Evolutionary conservation across 2,797 vertebrate genomes (phyloP), one percentile per base, ranked within the genome.

Genomic region (Galago senegalensis): DNA sequence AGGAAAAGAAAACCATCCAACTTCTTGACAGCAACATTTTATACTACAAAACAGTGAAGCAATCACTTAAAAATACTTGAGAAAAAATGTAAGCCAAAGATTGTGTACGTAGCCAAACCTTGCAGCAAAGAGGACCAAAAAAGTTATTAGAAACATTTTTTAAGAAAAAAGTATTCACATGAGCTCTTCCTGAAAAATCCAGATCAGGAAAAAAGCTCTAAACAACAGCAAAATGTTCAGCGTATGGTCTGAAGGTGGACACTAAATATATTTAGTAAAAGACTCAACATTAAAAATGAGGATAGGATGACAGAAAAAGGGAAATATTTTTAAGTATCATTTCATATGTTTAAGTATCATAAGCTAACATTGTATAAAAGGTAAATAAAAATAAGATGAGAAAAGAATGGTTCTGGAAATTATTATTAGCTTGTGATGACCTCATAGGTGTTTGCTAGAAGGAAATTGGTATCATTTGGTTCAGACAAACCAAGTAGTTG

Each of bases 41-140:
- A 86, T 67, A 34, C 18, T 27, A 65, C 29, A 77, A 90, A 94
- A 83, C 17, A 84, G 43, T 43, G 40, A 34, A 37, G 9, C 13
- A 58, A 89, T 76, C 16, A 16, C 89, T 95, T 37, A 53, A 91
- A 86, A 90, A 76, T 29, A 88, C 16, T 82, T 65, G 17, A 81
- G n/a, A 85, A 72, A 85, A 75, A 93, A 88, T 37, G 5, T 85
- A 23, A 94, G 67, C 53, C 67, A 76, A 75, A 70, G 3, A n/a
- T 43, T 87, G 58, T 58, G 31, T 58, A 61, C 63, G 29, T 12
- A 80, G 49, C 20, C 67, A 88, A 88, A 84, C n/a, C 94, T 90
- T 80, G 31, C 49, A 70, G 43, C 17, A 79, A 25, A 79, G 83
- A 89, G 11, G 31, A 7, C 37, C 4, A 90, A 8, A 27, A 77